These are phyloP conservation scores for Euclidia mi DNA, from an alignment of 2,888 invertebrate genomes.

Conservation along the genomic window DNA sequence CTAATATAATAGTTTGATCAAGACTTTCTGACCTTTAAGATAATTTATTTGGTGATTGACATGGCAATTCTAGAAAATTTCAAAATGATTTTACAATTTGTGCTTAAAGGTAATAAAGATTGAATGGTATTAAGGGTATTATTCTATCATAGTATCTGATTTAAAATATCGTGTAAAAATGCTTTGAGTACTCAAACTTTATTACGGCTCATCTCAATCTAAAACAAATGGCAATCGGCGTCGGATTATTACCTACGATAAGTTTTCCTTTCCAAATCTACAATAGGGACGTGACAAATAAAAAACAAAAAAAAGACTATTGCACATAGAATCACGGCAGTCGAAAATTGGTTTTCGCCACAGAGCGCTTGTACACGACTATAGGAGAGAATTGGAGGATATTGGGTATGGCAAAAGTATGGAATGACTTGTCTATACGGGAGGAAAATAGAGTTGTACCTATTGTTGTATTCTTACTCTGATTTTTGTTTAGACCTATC, in stretches of 20 bases:
- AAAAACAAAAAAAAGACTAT: conserved; percentile 11
- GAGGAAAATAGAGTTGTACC: no score
- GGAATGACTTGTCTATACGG: not conserved
- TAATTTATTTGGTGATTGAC: no score
- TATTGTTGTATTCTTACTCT: no score
- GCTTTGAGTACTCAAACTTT: not conserved
- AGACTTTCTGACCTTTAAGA: no score
- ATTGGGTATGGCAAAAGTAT: not conserved
- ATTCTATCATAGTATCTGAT: no score
- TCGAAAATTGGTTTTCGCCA: conserved; percentile 26
- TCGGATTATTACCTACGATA: conserved; percentile 9
- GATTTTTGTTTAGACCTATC: no score
- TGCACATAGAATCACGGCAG: conserved; percentile 20
- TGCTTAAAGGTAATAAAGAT: no score
- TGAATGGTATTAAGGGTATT: no score
- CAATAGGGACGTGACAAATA: conserved; percentile 15
- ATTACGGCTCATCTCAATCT: not conserved
- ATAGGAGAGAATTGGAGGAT: conserved; percentile 5
- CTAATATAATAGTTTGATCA: no score
- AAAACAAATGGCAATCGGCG: not conserved
- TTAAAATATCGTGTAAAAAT: not conserved
- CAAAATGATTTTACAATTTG: no score
- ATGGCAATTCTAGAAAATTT: no score
- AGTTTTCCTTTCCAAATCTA: conserved; percentile 10
- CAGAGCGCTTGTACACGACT: conserved; percentile 10